phyloP scores from a whole-genome alignment of 2,888 invertebrate species.

The Amphiduros pacificus region DNA sequence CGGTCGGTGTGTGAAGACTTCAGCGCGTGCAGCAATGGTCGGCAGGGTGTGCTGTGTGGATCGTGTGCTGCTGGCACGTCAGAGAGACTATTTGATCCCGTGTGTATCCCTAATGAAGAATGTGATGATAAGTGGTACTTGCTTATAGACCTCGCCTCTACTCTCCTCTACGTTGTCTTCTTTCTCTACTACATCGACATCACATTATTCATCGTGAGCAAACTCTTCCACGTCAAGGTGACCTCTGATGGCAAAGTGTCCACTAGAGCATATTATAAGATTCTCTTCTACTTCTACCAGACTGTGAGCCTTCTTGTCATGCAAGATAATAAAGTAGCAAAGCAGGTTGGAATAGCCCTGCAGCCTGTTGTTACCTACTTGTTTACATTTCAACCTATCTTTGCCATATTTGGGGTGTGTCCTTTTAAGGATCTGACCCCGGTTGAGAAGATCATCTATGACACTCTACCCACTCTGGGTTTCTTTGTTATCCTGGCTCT shows the following conservation, averaged over 20 bases:
- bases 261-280: constrained; percentile 11
- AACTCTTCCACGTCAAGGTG: constrained; percentile 4
- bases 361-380: constrained; percentile 10
- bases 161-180: constrained; percentile 4
- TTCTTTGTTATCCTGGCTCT: no score
- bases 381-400: constrained; percentile 6
- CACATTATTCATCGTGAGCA: background rate
- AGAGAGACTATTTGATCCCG: constrained; percentile 5
- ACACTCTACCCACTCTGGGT: constrained; percentile 2
- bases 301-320: constrained; percentile 10
- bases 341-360: constrained; percentile 3
- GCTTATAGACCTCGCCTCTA: background rate
- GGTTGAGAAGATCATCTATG: constrained; percentile 2
- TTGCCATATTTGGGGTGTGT: constrained; percentile 11
- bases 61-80: constrained; percentile 7
- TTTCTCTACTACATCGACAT: constrained; percentile 17
- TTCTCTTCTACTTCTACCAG: constrained; percentile 21
- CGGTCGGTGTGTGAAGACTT: background rate
- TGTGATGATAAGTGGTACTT: constrained; percentile 11
- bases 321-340: constrained; percentile 4
- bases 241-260: no score
- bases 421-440: constrained; percentile 12
- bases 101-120: background rate
- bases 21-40: background rate
- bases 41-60: constrained; percentile 9